Base-by-base conservation (phyloP, 2,797 vertebrate genomes). In the Poecile montanus region DNA sequence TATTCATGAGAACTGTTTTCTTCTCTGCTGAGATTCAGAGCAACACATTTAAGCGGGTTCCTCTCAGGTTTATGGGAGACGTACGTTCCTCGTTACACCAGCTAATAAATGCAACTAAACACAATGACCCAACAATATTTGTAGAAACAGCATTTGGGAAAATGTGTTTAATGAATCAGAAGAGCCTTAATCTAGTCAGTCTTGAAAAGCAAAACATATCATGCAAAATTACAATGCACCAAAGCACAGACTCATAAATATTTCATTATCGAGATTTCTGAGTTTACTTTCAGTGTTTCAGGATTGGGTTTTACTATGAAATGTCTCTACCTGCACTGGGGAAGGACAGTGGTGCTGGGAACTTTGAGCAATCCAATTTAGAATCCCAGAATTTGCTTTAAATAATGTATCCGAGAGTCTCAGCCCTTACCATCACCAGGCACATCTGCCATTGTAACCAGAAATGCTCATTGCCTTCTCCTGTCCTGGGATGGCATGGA, bases 1-100 rank as follows among this genome's bases (percentile, higher is more conserved):
- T 96, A 97, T 96, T 97, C 93, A 97, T 96, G 70, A 86, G 96
- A 82, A 77, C 80, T 85, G n/a, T 84, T 83, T 95, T 66, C 82
- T 94, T 93, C 88, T 93, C 50, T 48, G 93, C 62, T 79, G 94
- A 92, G 92, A 91, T 94, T 91, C 27, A 20, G 80, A 91, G 71
- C 89, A 74, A 88, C 83, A 79, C 68, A 62, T 82, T 93, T 51
- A 86, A 95, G 62, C 0, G 3, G 72, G 51, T 40, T 93, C 30
- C 57, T 94, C 85, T 84, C 85, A 77, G 51, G 68, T 81, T 74
- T 93, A 47, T 66, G 13, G 58, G 88, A 38, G 42, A 93, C 14
- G 42, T 75, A 81, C 54, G 45, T 81, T 84, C 85, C 66, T 60
- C 42, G 48, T 70, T 92, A 89, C 71, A 79, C 66, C 68, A 53